Base-by-base conservation (phyloP, 1,140 invertebrate species). In the Listronotus oregonensis region DNA sequence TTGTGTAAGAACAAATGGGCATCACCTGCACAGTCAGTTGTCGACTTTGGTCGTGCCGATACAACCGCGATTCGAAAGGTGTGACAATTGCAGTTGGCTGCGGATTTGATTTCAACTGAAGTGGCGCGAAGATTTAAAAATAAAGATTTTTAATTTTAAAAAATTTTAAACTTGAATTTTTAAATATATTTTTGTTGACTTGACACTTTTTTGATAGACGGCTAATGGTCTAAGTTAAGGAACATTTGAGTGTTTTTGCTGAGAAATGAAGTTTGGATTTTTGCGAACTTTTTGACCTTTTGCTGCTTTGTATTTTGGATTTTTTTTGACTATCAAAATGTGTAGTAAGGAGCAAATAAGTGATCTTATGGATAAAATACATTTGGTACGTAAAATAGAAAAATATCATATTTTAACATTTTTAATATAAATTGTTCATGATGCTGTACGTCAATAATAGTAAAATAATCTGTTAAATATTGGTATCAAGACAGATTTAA, bases 301-400 rank as follows among this genome's bases (percentile, higher is more conserved):
- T 9, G 5, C 32, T 21, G 49, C 27, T 37, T 18, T 34, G n/a
- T 31, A 44, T 43, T 64, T 43, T 49, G 31, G 4, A 18, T 56
- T 39, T 56, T 21, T n/a, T 34, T 11, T 21, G 59, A 47, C 11
- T 14, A 27, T 17, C 44, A 76, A 71, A 57, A 78, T 78, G 77
- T 78, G 77, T 58, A 78, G 73, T 61, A 77, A 73, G 68, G 77
- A 76, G 51, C 75, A 77, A 67, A 69, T 78, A 12, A 68, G 68
- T 14, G 75, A 78, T 51, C 70, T 78, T 54, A 77, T 78, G 77
- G 75, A 77, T 74, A 78, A 78, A 67, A 78, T 78, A 66, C 74
- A 77, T 58, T 75, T 69, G 72, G 77, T 78, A 77, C 12, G 73
- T 71, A 32, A 39, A 46, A 31, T 21, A 51, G 15, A 34, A 31